Evolutionary conservation across 2,888 invertebrate species (phyloP).

Genomic region (Plusia festucae): DNA sequence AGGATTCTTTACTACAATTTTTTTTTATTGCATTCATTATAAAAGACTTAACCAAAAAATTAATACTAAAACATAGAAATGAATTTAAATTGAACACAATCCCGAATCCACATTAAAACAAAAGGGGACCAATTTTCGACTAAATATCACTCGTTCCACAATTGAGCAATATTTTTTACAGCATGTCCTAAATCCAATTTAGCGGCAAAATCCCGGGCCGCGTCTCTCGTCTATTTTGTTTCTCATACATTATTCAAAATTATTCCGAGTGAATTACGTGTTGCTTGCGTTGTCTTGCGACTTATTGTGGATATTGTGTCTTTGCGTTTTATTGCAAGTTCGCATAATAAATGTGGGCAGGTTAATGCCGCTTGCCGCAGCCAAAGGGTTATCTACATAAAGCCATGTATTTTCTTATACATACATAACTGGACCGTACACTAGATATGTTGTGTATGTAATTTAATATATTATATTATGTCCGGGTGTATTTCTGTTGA

Average conservation of each 20-base stretch:
- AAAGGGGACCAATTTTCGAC: conserved; percentile 26
- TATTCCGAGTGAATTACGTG: conserved; percentile 69
- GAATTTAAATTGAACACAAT: neutral
- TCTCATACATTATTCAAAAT: conserved; percentile 80
- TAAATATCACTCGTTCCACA: conserved; percentile 52
- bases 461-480: too few relatives aligned
- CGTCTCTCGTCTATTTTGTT: conserved; percentile 63
- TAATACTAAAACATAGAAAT: neutral
- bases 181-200: conserved; percentile 72
- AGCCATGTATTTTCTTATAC: conserved; percentile 23
- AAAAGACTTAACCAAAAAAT: neutral
- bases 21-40: neutral
- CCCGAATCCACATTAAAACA: conserved; percentile 8
- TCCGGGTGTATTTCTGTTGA: neutral
- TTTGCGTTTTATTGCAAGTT: conserved; percentile 57
- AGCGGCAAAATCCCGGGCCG: conserved; percentile 66
- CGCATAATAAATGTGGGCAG: conserved; percentile 45
- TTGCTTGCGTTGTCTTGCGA: conserved; percentile 66
- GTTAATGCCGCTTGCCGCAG: conserved; percentile 39
- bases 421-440: conserved; percentile 15
- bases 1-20: neutral
- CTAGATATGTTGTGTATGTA: neutral
- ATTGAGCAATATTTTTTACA: conserved; percentile 63
- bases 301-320: conserved; percentile 49
- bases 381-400: conserved; percentile 45